A percentile compares a stretch with the other conserved stretches of the same genome.
phyloP scores from a whole-genome alignment of 2,797 vertebrate species.

The Mus spretus region DNA sequence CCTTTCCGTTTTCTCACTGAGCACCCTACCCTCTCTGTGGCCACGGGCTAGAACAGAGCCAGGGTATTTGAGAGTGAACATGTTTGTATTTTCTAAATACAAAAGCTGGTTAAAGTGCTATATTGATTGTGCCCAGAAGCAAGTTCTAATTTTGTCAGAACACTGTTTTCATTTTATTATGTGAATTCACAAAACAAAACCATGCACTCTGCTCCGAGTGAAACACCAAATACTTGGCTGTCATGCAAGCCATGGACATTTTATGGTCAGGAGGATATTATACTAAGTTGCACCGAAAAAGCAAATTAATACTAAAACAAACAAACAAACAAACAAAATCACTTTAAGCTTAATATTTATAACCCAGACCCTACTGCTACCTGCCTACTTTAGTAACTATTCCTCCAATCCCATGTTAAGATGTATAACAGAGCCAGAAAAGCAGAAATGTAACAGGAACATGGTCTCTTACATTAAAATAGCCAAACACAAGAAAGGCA shows the following conservation, averaged over 20 bases:
- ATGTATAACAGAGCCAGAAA: slow-evolving; percentile 53
- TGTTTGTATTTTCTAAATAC: neutral
- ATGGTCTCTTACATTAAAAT: slow-evolving; percentile 58
- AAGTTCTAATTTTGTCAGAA: slow-evolving; percentile 73
- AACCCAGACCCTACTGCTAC: slow-evolving; percentile 36
- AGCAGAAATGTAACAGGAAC: slow-evolving; percentile 68
- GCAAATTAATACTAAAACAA: neutral
- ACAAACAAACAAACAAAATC: slow-evolving; percentile 12
- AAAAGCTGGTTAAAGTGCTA: slow-evolving; percentile 65
- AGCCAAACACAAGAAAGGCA: slow-evolving; percentile 83
- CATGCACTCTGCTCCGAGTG: neutral
- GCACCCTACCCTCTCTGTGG: slow-evolving; percentile 58
- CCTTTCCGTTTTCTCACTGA: slow-evolving; percentile 79
- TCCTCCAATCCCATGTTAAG: neutral
- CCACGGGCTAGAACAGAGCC: slow-evolving; percentile 44
- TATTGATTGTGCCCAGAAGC: slow-evolving; percentile 68
- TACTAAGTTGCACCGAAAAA: slow-evolving; percentile 60
- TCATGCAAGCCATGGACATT: neutral
- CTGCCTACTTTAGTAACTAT: slow-evolving; percentile 40
- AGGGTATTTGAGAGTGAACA: slow-evolving; percentile 46
- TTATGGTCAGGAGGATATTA: slow-evolving; percentile 26
- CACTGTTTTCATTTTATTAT: slow-evolving; percentile 71
- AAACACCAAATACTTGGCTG: slow-evolving; percentile 27
- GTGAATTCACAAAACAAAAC: slow-evolving; percentile 68
- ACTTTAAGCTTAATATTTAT: neutral